phyloP scores from a whole-genome alignment of 2,113 vertebrate genomes.

The Amphilophus citrinellus region DNA sequence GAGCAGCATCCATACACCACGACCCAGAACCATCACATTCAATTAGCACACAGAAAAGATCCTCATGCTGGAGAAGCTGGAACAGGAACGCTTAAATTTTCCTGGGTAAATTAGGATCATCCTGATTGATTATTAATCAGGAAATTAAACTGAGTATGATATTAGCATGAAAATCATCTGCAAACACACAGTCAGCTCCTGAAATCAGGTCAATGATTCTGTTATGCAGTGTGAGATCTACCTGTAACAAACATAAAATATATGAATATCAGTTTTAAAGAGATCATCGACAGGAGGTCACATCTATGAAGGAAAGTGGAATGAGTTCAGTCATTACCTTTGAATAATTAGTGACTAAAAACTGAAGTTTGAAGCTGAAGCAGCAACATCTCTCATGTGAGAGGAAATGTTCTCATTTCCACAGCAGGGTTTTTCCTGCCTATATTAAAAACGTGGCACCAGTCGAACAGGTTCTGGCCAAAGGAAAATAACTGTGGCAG shows the following conservation, averaged over 20 bases:
- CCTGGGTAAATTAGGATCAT: rapidly evolving
- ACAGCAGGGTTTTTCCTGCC: background rate
- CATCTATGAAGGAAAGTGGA: background rate
- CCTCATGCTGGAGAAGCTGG: background rate
- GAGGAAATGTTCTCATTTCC: background rate
- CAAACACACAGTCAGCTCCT: background rate
- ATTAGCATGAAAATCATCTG: background rate
- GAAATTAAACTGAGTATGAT: rapidly evolving
- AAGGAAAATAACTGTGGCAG: background rate
- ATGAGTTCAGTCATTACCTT: rapidly evolving
- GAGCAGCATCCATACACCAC: background rate
- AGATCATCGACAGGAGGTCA: background rate
- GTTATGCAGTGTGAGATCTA: rapidly evolving
- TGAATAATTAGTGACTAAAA: rapidly evolving
- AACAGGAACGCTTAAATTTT: background rate
- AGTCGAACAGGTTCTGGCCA: background rate
- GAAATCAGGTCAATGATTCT: background rate
- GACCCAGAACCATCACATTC: background rate
- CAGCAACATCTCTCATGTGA: background rate
- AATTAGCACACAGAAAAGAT: background rate
- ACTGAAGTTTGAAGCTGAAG: background rate
- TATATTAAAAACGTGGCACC: rapidly evolving
- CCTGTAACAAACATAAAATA: background rate
- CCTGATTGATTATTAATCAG: background rate
- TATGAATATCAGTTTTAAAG: background rate